Percentiles rank a stretch among this genome's conserved stretches.
These are phyloP conservation scores for Thalassaphorura encarpata DNA, from an alignment of 1,140 invertebrate species.

Conservation along the genomic window DNA sequence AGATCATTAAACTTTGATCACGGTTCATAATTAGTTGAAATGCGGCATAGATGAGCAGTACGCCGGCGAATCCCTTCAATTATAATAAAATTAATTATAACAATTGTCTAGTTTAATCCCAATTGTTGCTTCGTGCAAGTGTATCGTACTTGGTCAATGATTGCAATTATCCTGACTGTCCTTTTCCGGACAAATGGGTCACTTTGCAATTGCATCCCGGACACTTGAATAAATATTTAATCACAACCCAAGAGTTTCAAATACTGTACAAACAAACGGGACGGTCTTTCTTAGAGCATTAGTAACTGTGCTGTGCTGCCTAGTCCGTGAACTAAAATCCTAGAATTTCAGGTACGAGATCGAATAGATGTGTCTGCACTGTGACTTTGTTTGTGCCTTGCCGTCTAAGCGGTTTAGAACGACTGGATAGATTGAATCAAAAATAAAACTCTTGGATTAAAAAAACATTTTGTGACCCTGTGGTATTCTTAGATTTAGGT, in stretches of 20 bases:
- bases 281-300: no score
- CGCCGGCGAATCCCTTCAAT: neutral
- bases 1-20: slow-evolving; percentile 4
- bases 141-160: neutral
- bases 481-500: no score
- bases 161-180: slow-evolving; percentile 2
- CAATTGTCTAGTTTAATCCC: neutral
- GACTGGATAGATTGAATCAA: no score
- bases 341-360: no score
- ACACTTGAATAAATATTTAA: neutral
- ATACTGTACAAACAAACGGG: no score
- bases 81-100: neutral
- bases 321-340: no score
- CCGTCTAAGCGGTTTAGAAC: no score
- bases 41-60: neutral
- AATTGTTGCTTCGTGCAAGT: neutral
- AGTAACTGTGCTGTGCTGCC: no score
- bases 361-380: no score
- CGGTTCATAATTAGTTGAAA: neutral
- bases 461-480: no score
- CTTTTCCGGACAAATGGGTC: slow-evolving; percentile 5
- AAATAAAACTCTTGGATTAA: no score
- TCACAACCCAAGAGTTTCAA: neutral
- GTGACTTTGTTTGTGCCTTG: no score
- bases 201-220: neutral